These are phyloP conservation scores for Scaptomyza cyrtandrae DNA, from an alignment of 2,888 invertebrate genomes.

Conservation along the genomic window DNA sequence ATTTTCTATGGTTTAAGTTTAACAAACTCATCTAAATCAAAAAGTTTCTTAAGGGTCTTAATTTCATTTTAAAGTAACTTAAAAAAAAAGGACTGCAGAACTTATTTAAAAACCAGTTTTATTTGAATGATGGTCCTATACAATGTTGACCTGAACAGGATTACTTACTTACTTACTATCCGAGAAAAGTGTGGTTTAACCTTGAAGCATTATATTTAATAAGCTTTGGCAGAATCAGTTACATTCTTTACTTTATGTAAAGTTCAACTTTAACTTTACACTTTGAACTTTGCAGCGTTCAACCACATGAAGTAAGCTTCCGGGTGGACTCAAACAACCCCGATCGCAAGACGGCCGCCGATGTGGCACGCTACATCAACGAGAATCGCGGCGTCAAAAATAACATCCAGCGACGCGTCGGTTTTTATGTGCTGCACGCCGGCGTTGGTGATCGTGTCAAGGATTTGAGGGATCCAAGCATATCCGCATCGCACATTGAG, in stretches of 20 bases:
- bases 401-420: constrained; percentile 88
- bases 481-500: constrained; percentile 83
- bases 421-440: constrained; percentile 89
- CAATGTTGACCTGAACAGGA: not conserved
- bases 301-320: constrained; percentile 89
- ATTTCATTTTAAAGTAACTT: not conserved
- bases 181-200: too few species aligned
- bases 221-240: too few species aligned
- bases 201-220: not conserved
- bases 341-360: constrained; percentile 84
- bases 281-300: constrained; percentile 85
- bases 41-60: not conserved
- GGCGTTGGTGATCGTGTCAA: constrained; percentile 93
- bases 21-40: not conserved
- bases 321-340: constrained; percentile 84
- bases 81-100: not conserved
- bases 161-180: too few species aligned
- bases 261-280: not conserved
- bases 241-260: not conserved
- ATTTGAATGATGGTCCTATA: too few species aligned
- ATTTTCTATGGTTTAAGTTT: not conserved
- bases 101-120: too few species aligned
- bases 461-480: constrained; percentile 77
- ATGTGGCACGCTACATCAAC: constrained; percentile 84
- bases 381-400: constrained; percentile 87